Base-by-base conservation (phyloP, 2,113 vertebrate genomes). In the Oplegnathus fasciatus region DNA sequence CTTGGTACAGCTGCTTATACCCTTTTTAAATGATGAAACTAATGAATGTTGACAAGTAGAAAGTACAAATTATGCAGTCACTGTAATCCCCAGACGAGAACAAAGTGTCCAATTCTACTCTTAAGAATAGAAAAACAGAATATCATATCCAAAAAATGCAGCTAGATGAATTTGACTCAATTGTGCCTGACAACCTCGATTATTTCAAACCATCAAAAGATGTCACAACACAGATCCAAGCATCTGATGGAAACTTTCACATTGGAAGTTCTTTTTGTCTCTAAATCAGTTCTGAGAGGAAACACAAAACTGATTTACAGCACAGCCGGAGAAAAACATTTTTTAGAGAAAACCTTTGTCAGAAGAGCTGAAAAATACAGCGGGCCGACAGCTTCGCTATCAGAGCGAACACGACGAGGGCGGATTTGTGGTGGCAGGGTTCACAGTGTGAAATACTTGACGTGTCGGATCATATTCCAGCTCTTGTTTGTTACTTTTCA, bases 251-350 rank as follows among this genome's bases (percentile, higher is more conserved):
- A 87, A 75, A 73, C 61, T 69, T 66, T 73, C n/a, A 62, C 50
- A 24, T 50, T 60, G 62, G 61, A 79, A 20, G 1, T 24, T 37
- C 58, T 76, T 72, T 77, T 61, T 60, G 46, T 75, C 64, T 61
- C 78, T 86, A 92, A 91, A 91, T 91, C 83, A 75, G n/a, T 69
- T 90, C 82, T 46, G 72, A 28, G 48, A 80, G 86, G 71, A 72
- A 86, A 58, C n/a, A 67, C 69, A 78, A 28, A 37, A 61, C 15
- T 79, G 79, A 91, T 93, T 90, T 90, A 90, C 61, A 55, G 62
- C 76, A 55, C 37, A 34, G 44, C 30, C 4, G 42, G 24, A 48
- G 55, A 83, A 69, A 34, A 64, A 10, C 74, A 60, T 54, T 37
- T 80, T 60, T 74, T 26, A 65, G 52, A 82, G 0, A 26, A 50